Conservation (phyloP, 2,797 vertebrate genomes). For the Fundulus diaphanus region DNA sequence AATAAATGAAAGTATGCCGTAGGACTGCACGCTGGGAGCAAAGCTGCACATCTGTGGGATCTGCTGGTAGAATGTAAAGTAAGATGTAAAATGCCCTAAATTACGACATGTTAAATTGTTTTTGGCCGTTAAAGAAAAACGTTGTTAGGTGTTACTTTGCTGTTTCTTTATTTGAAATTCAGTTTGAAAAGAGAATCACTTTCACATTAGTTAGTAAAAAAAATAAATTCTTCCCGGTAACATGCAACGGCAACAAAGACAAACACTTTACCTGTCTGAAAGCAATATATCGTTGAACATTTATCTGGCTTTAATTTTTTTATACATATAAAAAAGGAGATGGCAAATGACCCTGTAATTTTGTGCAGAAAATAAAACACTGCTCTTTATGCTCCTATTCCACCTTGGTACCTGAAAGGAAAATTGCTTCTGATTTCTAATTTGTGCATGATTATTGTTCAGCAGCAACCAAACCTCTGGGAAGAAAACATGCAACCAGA, state of each 20-base stretch:
- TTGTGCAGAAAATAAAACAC: background rate
- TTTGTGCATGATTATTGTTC: background rate
- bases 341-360: background rate
- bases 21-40: conserved; percentile 22
- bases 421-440: background rate
- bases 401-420: background rate
- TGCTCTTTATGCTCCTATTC: background rate
- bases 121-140: background rate
- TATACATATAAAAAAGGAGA: background rate
- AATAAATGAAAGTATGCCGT: conserved; percentile 36
- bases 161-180: background rate
- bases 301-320: background rate
- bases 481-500: background rate
- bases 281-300: background rate
- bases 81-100: background rate
- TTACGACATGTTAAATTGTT: background rate
- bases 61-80: background rate
- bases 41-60: conserved; percentile 7
- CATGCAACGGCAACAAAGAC: background rate
- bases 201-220: background rate
- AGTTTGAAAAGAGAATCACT: background rate
- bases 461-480: background rate
- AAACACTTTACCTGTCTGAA: background rate
- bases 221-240: background rate
- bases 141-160: background rate